Conservation (phyloP, 2,888 invertebrate species). For the Drosophila silvestris region DNA sequence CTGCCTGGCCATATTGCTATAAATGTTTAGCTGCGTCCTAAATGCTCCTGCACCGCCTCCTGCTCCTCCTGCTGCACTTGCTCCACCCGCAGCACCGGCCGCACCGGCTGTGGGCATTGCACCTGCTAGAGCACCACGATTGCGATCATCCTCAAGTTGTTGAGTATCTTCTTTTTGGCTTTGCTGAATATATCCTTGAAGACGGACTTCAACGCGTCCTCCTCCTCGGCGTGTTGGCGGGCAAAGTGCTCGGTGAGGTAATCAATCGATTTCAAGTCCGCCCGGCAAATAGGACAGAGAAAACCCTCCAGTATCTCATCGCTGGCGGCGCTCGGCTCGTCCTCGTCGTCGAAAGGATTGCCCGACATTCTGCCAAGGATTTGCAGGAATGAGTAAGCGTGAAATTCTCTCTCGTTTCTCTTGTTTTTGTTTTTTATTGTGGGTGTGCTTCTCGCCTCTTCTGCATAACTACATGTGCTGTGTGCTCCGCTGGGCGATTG, state of each 20-base stretch:
- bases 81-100: conserved; percentile 3
- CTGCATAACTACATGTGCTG: neutral
- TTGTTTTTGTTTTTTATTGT: conserved; percentile 30
- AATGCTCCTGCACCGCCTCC: conserved; percentile 10
- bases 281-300: conserved; percentile 97
- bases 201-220: conserved; percentile 91
- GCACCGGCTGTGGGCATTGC: conserved; percentile 1
- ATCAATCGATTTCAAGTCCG: conserved; percentile 93
- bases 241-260: conserved; percentile 96
- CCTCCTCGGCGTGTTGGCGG: conserved; percentile 94
- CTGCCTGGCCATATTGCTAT: conserved; percentile 83
- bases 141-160: conserved; percentile 89
- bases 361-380: conserved; percentile 54
- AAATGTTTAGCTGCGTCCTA: conserved; percentile 75
- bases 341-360: conserved; percentile 82
- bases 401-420: neutral
- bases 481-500: neutral
- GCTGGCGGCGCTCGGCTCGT: conserved; percentile 83
- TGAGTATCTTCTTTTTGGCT: conserved; percentile 93
- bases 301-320: conserved; percentile 94
- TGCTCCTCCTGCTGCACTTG: conserved; percentile 5
- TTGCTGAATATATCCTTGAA: conserved; percentile 94
- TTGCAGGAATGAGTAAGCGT: conserved; percentile 37
- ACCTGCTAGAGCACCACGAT: conserved; percentile 42
- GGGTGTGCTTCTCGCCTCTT: conserved; percentile 49